phyloP scores from a whole-genome alignment of 1,140 invertebrate species.

The Drosophila arawakana region DNA sequence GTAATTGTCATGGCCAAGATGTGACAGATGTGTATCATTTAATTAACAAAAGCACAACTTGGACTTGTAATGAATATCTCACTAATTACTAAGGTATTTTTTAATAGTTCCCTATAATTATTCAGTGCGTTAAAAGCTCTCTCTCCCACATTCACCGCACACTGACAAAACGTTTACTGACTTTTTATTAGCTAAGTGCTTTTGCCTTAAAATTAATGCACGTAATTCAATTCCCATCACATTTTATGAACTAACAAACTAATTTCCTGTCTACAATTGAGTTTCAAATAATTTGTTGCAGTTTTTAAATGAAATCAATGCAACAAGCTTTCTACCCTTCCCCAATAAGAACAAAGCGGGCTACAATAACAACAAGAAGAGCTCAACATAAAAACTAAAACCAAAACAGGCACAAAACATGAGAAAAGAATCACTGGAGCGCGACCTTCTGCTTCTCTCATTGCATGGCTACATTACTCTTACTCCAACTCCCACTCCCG shows the following conservation, averaged over 20 bases:
- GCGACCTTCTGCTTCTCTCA: constrained; percentile 33
- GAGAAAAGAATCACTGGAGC: constrained; percentile 72
- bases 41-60: constrained; percentile 17
- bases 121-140: background rate
- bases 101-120: background rate
- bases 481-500: background rate
- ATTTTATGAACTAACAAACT: constrained; percentile 18
- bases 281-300: constrained; percentile 48
- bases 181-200: background rate
- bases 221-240: background rate
- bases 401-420: constrained; percentile 41
- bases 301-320: constrained; percentile 62
- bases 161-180: background rate
- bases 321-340: constrained; percentile 43
- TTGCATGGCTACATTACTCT: constrained; percentile 18
- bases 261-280: constrained; percentile 51
- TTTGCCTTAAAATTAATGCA: background rate
- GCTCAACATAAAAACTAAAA: constrained; percentile 29
- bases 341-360: constrained; percentile 30
- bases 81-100: background rate
- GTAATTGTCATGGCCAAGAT: constrained; percentile 19
- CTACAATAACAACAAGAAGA: constrained; percentile 33
- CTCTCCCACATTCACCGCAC: background rate
- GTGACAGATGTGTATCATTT: constrained; percentile 24
- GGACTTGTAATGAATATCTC: background rate